Evolutionary conservation across 2,888 invertebrate species (phyloP).

Genomic region (Macaria liturata): DNA sequence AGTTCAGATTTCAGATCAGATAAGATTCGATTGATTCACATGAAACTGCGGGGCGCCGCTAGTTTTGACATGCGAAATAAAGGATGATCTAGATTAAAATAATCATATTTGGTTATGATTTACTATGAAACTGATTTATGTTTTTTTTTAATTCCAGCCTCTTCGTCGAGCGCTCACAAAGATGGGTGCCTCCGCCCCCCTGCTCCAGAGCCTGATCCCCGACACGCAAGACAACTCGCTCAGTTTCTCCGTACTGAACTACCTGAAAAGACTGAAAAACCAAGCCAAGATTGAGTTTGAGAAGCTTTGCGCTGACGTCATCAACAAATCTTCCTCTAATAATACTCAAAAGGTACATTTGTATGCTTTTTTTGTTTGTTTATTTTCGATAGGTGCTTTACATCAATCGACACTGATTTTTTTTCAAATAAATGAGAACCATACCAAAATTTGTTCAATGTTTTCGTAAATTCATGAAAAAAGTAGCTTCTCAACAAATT

Average conservation of each 20-base stretch:
- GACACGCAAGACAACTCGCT: constrained; percentile 96
- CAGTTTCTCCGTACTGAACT: constrained; percentile 96
- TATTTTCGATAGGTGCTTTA: too few relatives aligned
- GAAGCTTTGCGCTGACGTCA: constrained; percentile 91
- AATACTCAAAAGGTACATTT: constrained; percentile 74
- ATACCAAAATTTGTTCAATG: too few relatives aligned
- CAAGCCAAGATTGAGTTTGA: constrained; percentile 96
- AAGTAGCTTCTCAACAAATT: too few relatives aligned
- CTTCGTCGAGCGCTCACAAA: constrained; percentile 94
- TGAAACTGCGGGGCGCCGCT: too few relatives aligned
- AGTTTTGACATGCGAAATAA: too few relatives aligned
- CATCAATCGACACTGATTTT: too few relatives aligned
- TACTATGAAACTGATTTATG: neutral
- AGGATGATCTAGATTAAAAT: too few relatives aligned
- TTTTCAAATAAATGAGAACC: too few relatives aligned
- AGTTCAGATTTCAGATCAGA: too few relatives aligned
- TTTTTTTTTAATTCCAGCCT: constrained; percentile 86
- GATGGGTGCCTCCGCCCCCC: constrained; percentile 93
- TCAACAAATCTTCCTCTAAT: constrained; percentile 84
- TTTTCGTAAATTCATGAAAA: too few relatives aligned
- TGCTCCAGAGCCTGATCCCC: constrained; percentile 93
- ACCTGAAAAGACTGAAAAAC: constrained; percentile 97
- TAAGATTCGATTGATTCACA: too few relatives aligned
- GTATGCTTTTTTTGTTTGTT: neutral
- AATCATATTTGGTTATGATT: too few relatives aligned